Evolutionary conservation across 2,888 invertebrate species (phyloP).

Genomic region (Oscheius sp.): DNA sequence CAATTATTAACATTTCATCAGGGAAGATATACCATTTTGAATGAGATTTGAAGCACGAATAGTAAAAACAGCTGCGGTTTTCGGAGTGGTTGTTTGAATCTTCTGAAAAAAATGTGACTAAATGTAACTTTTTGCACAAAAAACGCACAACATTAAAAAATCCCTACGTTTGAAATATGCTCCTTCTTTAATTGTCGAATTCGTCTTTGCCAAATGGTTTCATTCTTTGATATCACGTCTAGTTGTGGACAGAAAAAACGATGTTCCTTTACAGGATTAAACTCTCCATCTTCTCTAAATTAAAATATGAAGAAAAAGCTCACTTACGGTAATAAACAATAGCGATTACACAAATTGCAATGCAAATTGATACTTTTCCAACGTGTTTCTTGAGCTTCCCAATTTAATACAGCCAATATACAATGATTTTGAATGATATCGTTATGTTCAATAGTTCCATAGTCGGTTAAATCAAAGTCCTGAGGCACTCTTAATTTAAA

Average conservation of each 20-base stretch:
- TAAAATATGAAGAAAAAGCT: background rate
- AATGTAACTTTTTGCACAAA: background rate
- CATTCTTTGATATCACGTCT: background rate
- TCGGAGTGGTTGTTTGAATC: background rate
- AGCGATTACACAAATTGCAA: conserved; percentile 1
- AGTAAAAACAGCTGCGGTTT: background rate
- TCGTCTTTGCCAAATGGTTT: background rate
- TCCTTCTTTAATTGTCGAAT: background rate
- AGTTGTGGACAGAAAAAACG: conserved; percentile 3
- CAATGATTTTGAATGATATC: background rate
- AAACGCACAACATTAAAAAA: too few species aligned
- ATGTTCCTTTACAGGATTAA: background rate
- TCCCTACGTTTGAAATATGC: too few species aligned
- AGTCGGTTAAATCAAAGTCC: too few species aligned
- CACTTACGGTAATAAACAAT: conserved; percentile 4
- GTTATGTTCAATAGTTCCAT: background rate
- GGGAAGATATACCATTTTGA: background rate
- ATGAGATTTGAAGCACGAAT: background rate
- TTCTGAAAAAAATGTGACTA: background rate
- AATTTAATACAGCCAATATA: background rate
- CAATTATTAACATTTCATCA: background rate
- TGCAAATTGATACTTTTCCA: background rate
- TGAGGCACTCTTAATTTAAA: too few species aligned
- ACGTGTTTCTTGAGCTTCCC: background rate
- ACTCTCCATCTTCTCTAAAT: background rate